Conservation (phyloP, 2,888 invertebrate genomes). For the Liopterus haemorrhoidalis region DNA sequence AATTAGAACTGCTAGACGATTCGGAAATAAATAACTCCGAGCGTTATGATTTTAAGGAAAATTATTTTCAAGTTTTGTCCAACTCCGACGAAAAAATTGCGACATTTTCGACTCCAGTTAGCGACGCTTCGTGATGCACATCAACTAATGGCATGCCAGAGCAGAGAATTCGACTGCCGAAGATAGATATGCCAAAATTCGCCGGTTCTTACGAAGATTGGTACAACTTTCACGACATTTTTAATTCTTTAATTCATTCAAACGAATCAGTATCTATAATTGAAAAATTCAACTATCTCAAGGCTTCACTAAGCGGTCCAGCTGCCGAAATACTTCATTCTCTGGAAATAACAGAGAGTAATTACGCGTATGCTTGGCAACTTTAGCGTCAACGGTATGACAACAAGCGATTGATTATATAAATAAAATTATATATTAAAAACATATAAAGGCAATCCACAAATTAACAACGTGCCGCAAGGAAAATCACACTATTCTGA, state of each 20-base stretch:
- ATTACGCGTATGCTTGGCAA: slow-evolving; percentile 26
- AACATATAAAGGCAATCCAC: slow-evolving; percentile 26
- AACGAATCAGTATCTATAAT: slow-evolving; percentile 21
- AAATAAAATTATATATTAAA: too few relatives aligned
- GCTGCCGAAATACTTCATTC: slow-evolving; percentile 12
- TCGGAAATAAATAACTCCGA: too few relatives aligned
- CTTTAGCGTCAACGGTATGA: slow-evolving; percentile 24
- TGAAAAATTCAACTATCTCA: slow-evolving; percentile 24
- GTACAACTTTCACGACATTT: slow-evolving; percentile 20
- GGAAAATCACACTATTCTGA: slow-evolving; percentile 3
- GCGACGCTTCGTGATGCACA: too few relatives aligned
- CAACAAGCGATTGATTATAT: slow-evolving; percentile 23
- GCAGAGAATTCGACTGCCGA: slow-evolving; percentile 8
- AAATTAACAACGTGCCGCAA: slow-evolving; percentile 1
- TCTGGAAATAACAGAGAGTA: slow-evolving; percentile 21
- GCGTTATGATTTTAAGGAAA: too few relatives aligned
- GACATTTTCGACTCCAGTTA: too few relatives aligned
- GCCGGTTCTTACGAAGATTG: slow-evolving; percentile 18
- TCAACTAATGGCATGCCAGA: background rate
- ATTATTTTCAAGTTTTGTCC: too few relatives aligned
- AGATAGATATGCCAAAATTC: slow-evolving; percentile 20
- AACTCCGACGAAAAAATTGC: too few relatives aligned
- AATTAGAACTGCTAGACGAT: too few relatives aligned
- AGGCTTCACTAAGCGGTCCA: slow-evolving; percentile 2
- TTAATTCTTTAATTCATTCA: slow-evolving; percentile 21